Percentiles rank a stretch among this genome's conserved stretches.
phyloP scores from a whole-genome alignment of 2,113 vertebrate genomes.

The Cochlearius cochlearius region DNA sequence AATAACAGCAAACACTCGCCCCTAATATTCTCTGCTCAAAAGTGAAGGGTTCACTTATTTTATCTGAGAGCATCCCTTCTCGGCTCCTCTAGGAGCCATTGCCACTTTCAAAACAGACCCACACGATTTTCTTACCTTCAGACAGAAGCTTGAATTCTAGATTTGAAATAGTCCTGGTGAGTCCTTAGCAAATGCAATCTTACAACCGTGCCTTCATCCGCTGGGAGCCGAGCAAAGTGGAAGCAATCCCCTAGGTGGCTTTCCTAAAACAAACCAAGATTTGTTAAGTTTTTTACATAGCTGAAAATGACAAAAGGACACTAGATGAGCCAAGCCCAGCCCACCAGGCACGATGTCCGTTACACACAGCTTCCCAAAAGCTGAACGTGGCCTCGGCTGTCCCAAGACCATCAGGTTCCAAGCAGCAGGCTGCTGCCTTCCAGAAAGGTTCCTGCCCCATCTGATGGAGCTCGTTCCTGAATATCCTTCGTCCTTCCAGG shows the following conservation, averaged over 20 bases:
- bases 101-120: not conserved
- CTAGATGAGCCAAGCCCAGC: not conserved
- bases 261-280: not conserved
- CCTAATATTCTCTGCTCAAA: not conserved
- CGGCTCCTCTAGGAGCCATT: not conserved
- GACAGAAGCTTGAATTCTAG: not conserved
- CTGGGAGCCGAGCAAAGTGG: not conserved
- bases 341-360: not conserved
- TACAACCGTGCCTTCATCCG: not conserved
- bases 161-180: not conserved
- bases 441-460: not conserved
- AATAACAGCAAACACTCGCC: not conserved
- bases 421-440: not conserved
- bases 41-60: not conserved
- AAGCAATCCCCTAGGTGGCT: not conserved
- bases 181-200: not conserved
- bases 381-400: fast-evolving
- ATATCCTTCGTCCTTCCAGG: not conserved
- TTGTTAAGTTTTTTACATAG: not conserved
- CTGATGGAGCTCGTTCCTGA: not conserved
- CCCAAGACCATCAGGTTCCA: not conserved
- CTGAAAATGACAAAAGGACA: not conserved
- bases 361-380: not conserved
- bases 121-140: not conserved
- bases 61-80: not conserved